A percentile compares a stretch with the other conserved stretches of the same genome.
Conservation (phyloP, 2,797 vertebrate genomes). For the Danionella dracula region DNA sequence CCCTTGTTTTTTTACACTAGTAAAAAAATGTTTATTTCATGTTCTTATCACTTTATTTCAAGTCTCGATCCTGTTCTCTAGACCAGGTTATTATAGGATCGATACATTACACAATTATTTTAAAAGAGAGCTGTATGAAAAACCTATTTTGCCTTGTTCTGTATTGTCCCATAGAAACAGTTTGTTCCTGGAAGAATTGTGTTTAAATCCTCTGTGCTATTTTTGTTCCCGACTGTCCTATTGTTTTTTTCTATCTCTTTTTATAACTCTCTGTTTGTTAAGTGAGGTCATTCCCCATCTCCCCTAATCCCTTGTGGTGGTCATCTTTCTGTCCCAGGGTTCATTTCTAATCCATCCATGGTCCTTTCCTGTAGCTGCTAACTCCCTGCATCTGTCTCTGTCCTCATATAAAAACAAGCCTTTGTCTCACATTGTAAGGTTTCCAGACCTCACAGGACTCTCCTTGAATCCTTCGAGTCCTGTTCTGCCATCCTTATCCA, state of each 20-base stretch:
- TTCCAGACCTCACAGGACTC: constrained; percentile 41
- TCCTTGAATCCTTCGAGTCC: constrained; percentile 5
- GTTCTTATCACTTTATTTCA: too few relatives aligned
- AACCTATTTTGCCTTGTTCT: neutral
- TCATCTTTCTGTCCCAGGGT: constrained; percentile 65
- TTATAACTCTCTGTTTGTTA: constrained; percentile 51
- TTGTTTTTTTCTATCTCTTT: constrained; percentile 37
- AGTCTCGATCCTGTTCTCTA: too few relatives aligned
- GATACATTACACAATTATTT: too few relatives aligned
- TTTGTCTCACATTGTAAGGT: constrained; percentile 37
- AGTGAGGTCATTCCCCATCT: constrained; percentile 69
- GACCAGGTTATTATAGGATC: too few relatives aligned
- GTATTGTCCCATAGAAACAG: neutral
- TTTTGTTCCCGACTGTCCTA: constrained; percentile 32
- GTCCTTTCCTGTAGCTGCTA: constrained; percentile 48
- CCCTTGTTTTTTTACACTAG: too few relatives aligned
- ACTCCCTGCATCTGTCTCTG: constrained; percentile 21
- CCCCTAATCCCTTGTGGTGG: constrained; percentile 64
- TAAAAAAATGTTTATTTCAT: too few relatives aligned
- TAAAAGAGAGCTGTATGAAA: too few relatives aligned
- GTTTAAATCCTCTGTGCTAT: constrained; percentile 30
- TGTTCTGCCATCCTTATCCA: constrained; percentile 3
- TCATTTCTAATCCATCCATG: constrained; percentile 64
- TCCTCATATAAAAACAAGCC: constrained; percentile 61
- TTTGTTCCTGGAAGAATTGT: constrained; percentile 29